Percentiles rank a stretch among this genome's conserved stretches.
These are phyloP conservation scores for Limnodromus scolopaceus DNA, from an alignment of 2,797 vertebrate genomes.

Conservation along the genomic window DNA sequence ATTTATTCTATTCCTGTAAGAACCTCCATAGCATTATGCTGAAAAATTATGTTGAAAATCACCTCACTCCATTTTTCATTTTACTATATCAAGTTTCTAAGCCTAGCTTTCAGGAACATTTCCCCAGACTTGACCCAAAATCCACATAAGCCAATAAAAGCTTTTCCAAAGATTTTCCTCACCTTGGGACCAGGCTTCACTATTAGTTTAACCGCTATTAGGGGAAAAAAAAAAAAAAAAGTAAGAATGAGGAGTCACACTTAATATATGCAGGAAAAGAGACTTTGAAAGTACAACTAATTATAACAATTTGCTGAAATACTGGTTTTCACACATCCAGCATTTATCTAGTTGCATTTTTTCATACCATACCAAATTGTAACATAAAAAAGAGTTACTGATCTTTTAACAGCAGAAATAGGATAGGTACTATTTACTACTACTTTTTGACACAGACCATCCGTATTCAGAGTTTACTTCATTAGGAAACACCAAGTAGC, in stretches of 20 bases:
- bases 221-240: too few species aligned
- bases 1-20: background rate
- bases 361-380: background rate
- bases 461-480: background rate
- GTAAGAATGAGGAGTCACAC: background rate
- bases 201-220: background rate
- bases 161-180: background rate
- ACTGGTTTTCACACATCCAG: background rate
- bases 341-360: background rate
- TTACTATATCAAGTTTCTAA: background rate
- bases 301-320: background rate
- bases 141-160: background rate
- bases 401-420: background rate
- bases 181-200: background rate
- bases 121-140: constrained; percentile 20
- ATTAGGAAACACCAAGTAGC: background rate
- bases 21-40: background rate
- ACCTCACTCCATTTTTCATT: background rate
- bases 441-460: background rate
- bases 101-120: background rate
- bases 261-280: background rate
- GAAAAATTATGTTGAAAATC: background rate
- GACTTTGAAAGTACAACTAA: background rate
- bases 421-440: background rate
- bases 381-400: background rate